Base-by-base conservation (phyloP, 2,888 invertebrate species). In the Drosophila koepferae region DNA sequence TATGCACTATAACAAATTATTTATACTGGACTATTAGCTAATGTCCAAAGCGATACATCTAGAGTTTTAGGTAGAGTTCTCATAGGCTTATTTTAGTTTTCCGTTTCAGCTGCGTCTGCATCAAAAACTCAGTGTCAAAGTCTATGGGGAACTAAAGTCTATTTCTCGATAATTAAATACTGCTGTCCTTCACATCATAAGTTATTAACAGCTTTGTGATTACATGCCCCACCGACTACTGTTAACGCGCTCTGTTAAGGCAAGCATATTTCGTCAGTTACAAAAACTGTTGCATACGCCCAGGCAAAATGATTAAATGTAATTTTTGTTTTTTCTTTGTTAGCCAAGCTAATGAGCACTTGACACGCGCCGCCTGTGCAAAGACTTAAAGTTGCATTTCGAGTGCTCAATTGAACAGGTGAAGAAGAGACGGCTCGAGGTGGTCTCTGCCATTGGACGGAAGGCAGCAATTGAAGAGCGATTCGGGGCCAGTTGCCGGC, bases 341-440 rank as follows among this genome's bases (percentile, higher is more conserved):
- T 18, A 48, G 16, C 14, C 9, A 0, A 18, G 58, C 73, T 73
- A 48, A 43, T 66, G 23, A 72, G 58, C 51, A 53, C 36, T 58
- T 48, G 65, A 43, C 60, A 73, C 60, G 55, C 73, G 48, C 41
- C 48, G 20, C 34, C 38, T 51, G 49, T 14, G 20, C 43, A 14
- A 38, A 36, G 18, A 40, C 55, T 40, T 41, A 23, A 36, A 51
- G 38, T 41, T 65, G 60, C 53, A 62, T 40, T 56, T 48, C 20
- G 23, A 48, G 40, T 49, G 62, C 65, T 60, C 66, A 63, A 61
- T 77, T 67, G 60, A 67, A 31, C 67, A 63, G 67, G 60, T 72
- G 61, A 43, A 20, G 46, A 20, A 12, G 20, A 8, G 9, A 6
- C 4, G n/a, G 28, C 28, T 28, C n/a, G n/a, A 28, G 28, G 48